These are phyloP conservation scores for Hyphantria cunea DNA, from an alignment of 1,140 invertebrate genomes.

Conservation along the genomic window DNA sequence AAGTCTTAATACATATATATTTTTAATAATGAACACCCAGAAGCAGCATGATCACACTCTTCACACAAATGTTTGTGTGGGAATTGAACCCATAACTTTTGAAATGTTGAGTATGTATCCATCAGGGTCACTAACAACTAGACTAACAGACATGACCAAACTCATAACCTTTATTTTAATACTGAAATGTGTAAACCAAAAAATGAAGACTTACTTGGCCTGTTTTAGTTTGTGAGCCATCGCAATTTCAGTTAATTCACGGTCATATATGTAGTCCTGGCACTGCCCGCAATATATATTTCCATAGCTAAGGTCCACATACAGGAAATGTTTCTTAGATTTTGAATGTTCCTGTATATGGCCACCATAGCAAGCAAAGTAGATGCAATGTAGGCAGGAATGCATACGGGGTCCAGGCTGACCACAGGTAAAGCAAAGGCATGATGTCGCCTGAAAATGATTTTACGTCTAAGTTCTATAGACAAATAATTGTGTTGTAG, in stretches of 20 bases:
- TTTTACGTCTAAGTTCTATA: too few relatives aligned
- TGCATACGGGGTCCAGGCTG: constrained; percentile 89
- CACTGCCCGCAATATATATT: constrained; percentile 96
- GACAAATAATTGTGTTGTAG: too few relatives aligned
- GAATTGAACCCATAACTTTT: too few relatives aligned
- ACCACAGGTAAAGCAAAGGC: constrained; percentile 90
- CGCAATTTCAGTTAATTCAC: constrained; percentile 85
- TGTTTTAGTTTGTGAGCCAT: constrained; percentile 79
- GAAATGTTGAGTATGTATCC: too few relatives aligned
- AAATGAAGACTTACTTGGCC: constrained; percentile 80
- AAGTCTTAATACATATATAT: too few relatives aligned
- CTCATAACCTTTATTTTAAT: not conserved
- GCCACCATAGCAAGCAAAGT: constrained; percentile 92
- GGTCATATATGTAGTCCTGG: constrained; percentile 95
- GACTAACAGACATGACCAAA: too few relatives aligned
- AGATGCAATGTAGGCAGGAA: constrained; percentile 95
- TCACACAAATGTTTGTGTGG: too few relatives aligned
- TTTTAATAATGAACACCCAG: too few relatives aligned
- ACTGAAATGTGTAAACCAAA: constrained; percentile 23
- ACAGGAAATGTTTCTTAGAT: constrained; percentile 90
- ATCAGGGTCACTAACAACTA: too few relatives aligned
- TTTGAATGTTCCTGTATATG: constrained; percentile 94
- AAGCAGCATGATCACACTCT: too few relatives aligned
- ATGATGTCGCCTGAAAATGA: constrained; percentile 85
- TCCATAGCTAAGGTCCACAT: constrained; percentile 94